Percentiles rank a stretch among this genome's conserved stretches.
These are phyloP conservation scores for Megaustenia siamemsis DNA, from an alignment of 2,888 invertebrate species.

Conservation along the genomic window DNA sequence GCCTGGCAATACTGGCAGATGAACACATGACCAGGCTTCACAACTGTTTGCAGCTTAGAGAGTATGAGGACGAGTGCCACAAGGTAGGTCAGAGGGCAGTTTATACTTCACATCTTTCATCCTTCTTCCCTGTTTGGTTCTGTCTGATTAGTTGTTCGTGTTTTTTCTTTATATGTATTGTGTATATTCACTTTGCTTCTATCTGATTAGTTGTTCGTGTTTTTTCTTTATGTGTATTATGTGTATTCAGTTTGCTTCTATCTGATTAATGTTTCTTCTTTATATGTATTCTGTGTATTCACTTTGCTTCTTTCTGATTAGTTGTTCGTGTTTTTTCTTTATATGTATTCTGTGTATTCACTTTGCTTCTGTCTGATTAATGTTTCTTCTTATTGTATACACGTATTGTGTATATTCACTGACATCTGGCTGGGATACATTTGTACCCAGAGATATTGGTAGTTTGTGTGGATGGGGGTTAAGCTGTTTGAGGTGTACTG, in stretches of 20 bases:
- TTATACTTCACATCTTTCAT: not conserved
- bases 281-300: not conserved
- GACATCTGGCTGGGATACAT: not conserved
- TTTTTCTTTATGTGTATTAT: not conserved
- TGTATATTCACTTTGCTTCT: not conserved
- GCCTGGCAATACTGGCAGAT: constrained; percentile 86
- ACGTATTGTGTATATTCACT: not conserved
- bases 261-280: not conserved
- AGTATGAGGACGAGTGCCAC: constrained; percentile 83
- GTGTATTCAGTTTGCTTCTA: not conserved
- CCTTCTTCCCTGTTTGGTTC: not conserved
- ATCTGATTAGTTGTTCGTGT: not conserved
- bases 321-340: not conserved
- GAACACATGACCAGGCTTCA: constrained; percentile 82
- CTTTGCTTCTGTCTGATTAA: not conserved
- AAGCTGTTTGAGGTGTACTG: too few species aligned
- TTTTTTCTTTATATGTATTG: too few species aligned
- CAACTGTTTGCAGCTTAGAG: constrained; percentile 83
- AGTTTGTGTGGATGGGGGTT: not conserved
- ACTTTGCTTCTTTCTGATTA: not conserved
- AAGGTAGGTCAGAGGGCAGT: constrained; percentile 68
- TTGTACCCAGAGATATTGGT: too few species aligned
- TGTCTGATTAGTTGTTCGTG: not conserved
- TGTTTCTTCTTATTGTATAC: too few species aligned
- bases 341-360: not conserved